Conservation (phyloP, 2,797 vertebrate genomes). For the Sphenopsis melanotis region DNA sequence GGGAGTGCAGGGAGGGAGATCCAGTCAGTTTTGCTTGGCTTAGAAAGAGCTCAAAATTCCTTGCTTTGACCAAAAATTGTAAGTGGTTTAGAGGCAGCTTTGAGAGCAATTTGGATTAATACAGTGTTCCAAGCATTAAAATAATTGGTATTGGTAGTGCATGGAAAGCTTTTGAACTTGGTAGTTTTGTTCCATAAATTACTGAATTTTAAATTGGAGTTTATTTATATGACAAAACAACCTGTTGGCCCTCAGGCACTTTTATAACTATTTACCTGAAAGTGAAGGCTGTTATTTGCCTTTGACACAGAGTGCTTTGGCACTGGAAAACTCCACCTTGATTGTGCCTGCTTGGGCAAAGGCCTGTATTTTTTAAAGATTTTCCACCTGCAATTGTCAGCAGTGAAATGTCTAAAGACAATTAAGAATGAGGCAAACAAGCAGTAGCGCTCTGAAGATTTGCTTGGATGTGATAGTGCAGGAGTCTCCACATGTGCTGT, state of each 20-base stretch:
- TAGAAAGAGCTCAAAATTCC: neutral
- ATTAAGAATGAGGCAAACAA: neutral
- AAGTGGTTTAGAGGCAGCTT: neutral
- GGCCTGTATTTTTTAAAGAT: neutral
- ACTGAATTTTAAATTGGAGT: neutral
- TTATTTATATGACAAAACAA: neutral
- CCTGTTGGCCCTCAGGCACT: neutral
- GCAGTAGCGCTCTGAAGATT: neutral
- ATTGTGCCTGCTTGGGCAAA: neutral
- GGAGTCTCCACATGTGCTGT: neutral
- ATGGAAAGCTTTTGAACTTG: neutral
- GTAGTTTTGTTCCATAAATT: neutral
- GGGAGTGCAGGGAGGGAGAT: neutral
- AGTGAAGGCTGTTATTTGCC: neutral
- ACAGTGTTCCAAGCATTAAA: neutral
- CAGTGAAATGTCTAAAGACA: neutral
- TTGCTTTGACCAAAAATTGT: neutral
- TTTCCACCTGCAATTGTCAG: neutral
- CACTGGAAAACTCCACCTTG: neutral
- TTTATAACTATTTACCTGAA: neutral
- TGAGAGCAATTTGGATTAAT: neutral
- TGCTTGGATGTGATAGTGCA: neutral
- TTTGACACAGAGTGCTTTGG: neutral
- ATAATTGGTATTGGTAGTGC: neutral
- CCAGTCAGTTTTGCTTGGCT: neutral